Evolutionary conservation across 2,797 vertebrate genomes (phyloP).

Genomic region (Rhabdophis nuchalis): DNA sequence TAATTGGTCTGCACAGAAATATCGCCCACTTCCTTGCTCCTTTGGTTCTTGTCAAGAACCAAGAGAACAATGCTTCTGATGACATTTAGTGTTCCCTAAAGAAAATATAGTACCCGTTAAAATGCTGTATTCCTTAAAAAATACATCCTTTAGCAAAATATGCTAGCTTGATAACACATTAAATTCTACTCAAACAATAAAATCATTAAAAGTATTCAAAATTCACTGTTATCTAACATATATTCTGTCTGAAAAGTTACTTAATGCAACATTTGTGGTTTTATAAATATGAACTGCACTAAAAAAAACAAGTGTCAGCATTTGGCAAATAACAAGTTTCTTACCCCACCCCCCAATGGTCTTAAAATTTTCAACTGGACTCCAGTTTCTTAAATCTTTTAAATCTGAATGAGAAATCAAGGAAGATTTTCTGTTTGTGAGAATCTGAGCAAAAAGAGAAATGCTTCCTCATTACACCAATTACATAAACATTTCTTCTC

Average conservation of each 20-base stretch:
- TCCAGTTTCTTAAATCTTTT: background rate
- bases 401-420: background rate
- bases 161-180: background rate
- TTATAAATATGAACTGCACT: background rate
- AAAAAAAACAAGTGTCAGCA: background rate
- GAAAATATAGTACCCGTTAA: conserved; percentile 47
- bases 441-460: background rate
- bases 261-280: background rate
- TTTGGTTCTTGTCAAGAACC: conserved; percentile 87
- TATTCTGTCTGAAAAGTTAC: background rate
- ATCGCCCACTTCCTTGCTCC: conserved; percentile 72
- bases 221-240: background rate
- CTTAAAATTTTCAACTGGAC: background rate
- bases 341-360: background rate
- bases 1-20: conserved; percentile 59
- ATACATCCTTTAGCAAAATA: conserved; percentile 16
- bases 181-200: conserved; percentile 9
- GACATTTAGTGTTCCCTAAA: conserved; percentile 84
- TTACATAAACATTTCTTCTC: background rate
- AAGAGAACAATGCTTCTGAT: conserved; percentile 87
- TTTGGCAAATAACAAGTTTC: background rate
- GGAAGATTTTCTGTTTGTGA: background rate
- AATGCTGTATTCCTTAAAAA: background rate
- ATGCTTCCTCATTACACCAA: background rate
- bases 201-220: conserved; percentile 18